Evolutionary conservation across 2,113 vertebrate species (phyloP).

Genomic region (Osmerus eperlanus): DNA sequence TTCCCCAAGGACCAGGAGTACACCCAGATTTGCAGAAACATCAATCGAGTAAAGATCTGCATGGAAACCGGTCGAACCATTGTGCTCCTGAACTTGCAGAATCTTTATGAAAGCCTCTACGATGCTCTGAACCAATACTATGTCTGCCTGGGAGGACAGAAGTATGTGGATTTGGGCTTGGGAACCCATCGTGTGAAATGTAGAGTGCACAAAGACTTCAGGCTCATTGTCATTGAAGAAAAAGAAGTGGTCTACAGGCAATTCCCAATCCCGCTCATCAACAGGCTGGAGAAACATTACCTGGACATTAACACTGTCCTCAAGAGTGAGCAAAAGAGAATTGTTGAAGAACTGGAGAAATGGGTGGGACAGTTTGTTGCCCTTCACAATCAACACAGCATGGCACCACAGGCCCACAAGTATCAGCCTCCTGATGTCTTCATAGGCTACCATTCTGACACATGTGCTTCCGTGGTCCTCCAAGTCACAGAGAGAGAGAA

Average conservation of each 20-base stretch:
- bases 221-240: slow-evolving; percentile 92
- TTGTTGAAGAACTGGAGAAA: slow-evolving; percentile 67
- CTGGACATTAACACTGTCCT: slow-evolving; percentile 86
- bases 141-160: slow-evolving; percentile 88
- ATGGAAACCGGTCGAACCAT: slow-evolving; percentile 93
- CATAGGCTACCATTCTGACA: slow-evolving; percentile 86
- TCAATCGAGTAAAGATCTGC: slow-evolving; percentile 93
- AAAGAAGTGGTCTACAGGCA: slow-evolving; percentile 86
- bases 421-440: slow-evolving; percentile 83
- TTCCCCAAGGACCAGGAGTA: slow-evolving; percentile 96
- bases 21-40: slow-evolving; percentile 91
- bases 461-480: slow-evolving; percentile 87
- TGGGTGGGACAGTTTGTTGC: slow-evolving; percentile 78
- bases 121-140: slow-evolving; percentile 98
- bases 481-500: slow-evolving; percentile 72
- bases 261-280: slow-evolving; percentile 94
- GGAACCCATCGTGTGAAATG: slow-evolving; percentile 97
- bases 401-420: slow-evolving; percentile 40
- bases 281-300: slow-evolving; percentile 97
- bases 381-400: slow-evolving; percentile 30
- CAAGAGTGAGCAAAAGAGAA: slow-evolving; percentile 67
- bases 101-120: slow-evolving; percentile 95
- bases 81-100: slow-evolving; percentile 92
- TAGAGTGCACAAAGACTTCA: slow-evolving; percentile 85
- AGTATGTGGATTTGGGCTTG: slow-evolving; percentile 93